Evolutionary conservation across 2,797 vertebrate genomes (phyloP).

Genomic region (Scomberomorus guttatus): DNA sequence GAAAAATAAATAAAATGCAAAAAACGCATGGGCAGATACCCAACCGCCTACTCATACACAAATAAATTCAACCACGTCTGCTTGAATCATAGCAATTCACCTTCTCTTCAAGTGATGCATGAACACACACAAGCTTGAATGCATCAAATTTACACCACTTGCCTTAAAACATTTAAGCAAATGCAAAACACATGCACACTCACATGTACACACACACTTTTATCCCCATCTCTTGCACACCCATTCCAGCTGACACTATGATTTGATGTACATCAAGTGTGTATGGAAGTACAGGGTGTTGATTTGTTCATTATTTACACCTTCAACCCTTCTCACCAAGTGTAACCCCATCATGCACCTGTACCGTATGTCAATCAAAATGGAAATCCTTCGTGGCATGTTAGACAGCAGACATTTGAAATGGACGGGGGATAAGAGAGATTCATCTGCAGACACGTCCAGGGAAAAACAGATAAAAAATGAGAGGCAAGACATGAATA

Average conservation of each 20-base stretch:
- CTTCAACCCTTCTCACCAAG: neutral
- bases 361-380: conserved; percentile 36
- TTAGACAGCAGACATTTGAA: neutral
- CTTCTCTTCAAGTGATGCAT: conserved; percentile 24
- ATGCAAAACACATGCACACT: conserved; percentile 3
- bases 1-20: conserved; percentile 20
- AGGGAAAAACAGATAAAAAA: neutral
- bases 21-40: conserved; percentile 12
- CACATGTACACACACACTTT: neutral
- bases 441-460: neutral
- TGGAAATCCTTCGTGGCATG: conserved; percentile 14
- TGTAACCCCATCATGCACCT: neutral
- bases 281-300: neutral
- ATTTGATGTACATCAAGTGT: neutral
- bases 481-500: neutral
- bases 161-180: conserved; percentile 25
- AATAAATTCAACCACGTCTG: conserved; percentile 34
- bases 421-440: neutral
- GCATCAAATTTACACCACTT: conserved; percentile 15
- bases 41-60: conserved; percentile 7
- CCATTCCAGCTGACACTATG: conserved; percentile 2
- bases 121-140: conserved; percentile 13
- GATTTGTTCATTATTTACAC: conserved; percentile 43
- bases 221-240: neutral
- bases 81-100: conserved; percentile 37